A percentile compares a stretch with the other conserved stretches of the same genome.
Conservation (phyloP, 2,888 invertebrate species). For the Sesia apiformis region DNA sequence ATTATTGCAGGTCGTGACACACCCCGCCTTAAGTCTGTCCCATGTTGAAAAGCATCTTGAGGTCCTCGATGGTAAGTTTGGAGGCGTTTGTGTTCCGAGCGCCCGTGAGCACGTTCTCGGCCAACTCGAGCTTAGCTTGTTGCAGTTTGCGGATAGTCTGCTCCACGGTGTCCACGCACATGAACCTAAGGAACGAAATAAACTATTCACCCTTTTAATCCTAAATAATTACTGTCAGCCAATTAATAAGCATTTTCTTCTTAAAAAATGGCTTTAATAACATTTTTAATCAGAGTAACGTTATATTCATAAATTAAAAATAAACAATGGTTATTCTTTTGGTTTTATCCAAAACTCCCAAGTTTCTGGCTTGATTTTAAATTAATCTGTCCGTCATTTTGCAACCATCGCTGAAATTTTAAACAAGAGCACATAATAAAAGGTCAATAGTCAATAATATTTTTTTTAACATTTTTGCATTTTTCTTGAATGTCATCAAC, state of each 20-base stretch:
- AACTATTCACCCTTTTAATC: background rate
- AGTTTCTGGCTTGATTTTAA: no score
- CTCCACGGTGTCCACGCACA: slow-evolving; percentile 91
- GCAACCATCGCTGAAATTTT: no score
- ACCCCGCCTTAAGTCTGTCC: no score
- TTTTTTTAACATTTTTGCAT: no score
- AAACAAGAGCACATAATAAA: no score
- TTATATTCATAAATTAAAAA: no score
- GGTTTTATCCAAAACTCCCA: no score
- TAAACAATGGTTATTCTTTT: no score
- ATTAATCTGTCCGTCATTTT: no score
- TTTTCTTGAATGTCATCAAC: no score
- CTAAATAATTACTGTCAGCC: background rate
- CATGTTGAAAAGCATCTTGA: slow-evolving; percentile 81
- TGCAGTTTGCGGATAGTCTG: slow-evolving; percentile 88
- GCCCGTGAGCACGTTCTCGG: slow-evolving; percentile 85
- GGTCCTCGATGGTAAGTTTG: slow-evolving; percentile 86
- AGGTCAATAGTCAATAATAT: no score
- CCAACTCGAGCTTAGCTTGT: slow-evolving; percentile 83
- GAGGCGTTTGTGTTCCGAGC: slow-evolving; percentile 75
- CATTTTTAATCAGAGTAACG: background rate
- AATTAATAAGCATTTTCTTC: background rate
- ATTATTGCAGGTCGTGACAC: no score
- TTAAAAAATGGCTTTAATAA: background rate
- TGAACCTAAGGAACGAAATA: slow-evolving; percentile 72